Percentiles rank a stretch among this genome's conserved stretches.
Evolutionary conservation across 2,113 vertebrate species (phyloP).

Genomic region (Abramis brama): DNA sequence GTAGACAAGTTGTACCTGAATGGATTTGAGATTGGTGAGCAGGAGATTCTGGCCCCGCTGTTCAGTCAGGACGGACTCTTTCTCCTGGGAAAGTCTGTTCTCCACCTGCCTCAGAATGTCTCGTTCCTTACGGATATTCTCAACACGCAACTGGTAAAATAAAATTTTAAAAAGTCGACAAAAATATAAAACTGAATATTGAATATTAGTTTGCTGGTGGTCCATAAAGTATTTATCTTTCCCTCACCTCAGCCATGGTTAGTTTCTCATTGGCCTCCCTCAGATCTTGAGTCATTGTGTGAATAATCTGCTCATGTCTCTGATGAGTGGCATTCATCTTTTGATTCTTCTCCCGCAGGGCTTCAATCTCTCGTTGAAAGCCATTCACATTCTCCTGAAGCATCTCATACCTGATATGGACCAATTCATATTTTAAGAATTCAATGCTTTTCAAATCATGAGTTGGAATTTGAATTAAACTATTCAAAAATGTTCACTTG

Average conservation of each 20-base stretch:
- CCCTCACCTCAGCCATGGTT: slow-evolving; percentile 86
- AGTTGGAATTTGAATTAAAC: neutral
- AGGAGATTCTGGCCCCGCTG: slow-evolving; percentile 92
- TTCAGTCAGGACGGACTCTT: slow-evolving; percentile 86
- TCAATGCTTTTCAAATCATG: neutral
- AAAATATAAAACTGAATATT: neutral
- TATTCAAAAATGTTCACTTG: neutral
- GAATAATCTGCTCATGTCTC: slow-evolving; percentile 90
- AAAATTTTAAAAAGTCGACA: neutral
- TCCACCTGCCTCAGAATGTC: slow-evolving; percentile 91
- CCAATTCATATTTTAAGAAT: neutral
- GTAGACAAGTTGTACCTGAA: slow-evolving; percentile 80
- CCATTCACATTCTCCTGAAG: slow-evolving; percentile 90
- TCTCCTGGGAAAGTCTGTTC: slow-evolving; percentile 85
- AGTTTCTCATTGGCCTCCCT: slow-evolving; percentile 88
- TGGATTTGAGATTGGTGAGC: slow-evolving; percentile 90
- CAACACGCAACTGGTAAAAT: slow-evolving; percentile 79
- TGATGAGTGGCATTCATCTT: slow-evolving; percentile 87
- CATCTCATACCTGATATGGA: slow-evolving; percentile 86
- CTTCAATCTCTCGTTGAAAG: slow-evolving; percentile 88
- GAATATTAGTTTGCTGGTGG: neutral
- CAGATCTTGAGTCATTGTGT: slow-evolving; percentile 93
- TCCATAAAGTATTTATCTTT: neutral
- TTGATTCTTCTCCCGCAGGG: slow-evolving; percentile 86
- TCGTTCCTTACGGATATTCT: slow-evolving; percentile 92